Evolutionary conservation across 2,888 invertebrate species (phyloP).

Genomic region (Capitulum mitella): DNA sequence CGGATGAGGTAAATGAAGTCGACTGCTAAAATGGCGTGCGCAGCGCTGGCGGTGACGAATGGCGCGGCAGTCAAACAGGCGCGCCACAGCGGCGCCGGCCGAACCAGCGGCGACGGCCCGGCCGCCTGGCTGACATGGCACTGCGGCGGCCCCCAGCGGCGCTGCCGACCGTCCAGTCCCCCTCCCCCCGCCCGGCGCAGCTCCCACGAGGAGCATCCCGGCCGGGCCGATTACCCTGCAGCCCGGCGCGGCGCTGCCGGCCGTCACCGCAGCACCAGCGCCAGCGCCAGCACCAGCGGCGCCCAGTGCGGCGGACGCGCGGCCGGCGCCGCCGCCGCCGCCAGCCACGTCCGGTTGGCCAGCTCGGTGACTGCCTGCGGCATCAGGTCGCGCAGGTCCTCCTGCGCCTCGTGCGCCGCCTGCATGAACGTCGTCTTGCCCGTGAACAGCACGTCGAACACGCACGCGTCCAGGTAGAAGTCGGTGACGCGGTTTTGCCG

Average conservation of each 20-base stretch:
- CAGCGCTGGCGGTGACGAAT: background rate
- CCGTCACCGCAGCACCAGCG: slow-evolving; percentile 1
- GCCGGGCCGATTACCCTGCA: background rate
- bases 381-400: slow-evolving; percentile 39
- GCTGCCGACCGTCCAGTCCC: too few species aligned
- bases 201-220: background rate
- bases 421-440: slow-evolving; percentile 46
- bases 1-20: slow-evolving; percentile 17
- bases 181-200: too few species aligned
- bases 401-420: slow-evolving; percentile 46
- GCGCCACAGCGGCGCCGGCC: too few species aligned
- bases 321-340: background rate
- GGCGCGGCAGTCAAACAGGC: background rate
- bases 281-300: background rate
- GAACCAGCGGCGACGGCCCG: too few species aligned
- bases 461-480: slow-evolving; percentile 53
- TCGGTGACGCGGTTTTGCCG: slow-evolving; percentile 45
- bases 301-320: background rate
- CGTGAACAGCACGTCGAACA: slow-evolving; percentile 52
- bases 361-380: background rate
- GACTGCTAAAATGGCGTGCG: slow-evolving; percentile 1
- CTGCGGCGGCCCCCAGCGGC: too few species aligned
- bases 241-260: background rate
- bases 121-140: too few species aligned
- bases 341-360: slow-evolving; percentile 7